Evolutionary conservation across 2,113 vertebrate genomes (phyloP).

Genomic region (Ia io): DNA sequence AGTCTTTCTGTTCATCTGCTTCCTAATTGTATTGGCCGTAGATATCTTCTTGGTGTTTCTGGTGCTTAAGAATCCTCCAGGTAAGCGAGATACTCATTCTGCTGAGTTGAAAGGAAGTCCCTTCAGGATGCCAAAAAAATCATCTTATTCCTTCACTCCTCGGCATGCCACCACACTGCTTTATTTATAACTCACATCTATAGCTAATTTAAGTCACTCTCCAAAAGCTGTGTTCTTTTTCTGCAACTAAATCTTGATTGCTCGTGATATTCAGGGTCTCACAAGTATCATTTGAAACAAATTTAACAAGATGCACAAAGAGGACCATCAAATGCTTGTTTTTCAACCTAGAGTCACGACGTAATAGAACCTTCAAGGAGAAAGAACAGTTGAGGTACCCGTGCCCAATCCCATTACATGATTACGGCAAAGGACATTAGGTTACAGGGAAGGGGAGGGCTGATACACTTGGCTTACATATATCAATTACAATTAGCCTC

Average conservation of each 20-base stretch:
- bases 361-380: background rate
- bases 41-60: conserved; percentile 47
- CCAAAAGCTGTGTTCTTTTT: background rate
- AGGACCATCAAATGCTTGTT: background rate
- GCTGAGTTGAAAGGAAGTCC: background rate
- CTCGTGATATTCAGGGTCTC: background rate
- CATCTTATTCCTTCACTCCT: background rate
- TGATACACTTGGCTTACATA: background rate
- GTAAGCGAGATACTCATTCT: conserved; percentile 28
- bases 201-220: background rate
- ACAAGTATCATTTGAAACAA: background rate
- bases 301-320: background rate
- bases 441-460: background rate
- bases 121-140: background rate
- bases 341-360: background rate
- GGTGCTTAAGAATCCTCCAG: background rate
- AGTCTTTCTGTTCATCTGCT: conserved; percentile 36
- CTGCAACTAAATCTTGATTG: background rate
- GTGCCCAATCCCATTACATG: background rate
- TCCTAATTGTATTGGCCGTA: background rate
- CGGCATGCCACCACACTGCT: background rate
- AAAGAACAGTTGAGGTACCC: background rate
- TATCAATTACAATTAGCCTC: background rate
- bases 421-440: background rate
- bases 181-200: background rate